phyloP scores from a whole-genome alignment of 2,888 invertebrate genomes.

The Pollenia griseotomentosa region DNA sequence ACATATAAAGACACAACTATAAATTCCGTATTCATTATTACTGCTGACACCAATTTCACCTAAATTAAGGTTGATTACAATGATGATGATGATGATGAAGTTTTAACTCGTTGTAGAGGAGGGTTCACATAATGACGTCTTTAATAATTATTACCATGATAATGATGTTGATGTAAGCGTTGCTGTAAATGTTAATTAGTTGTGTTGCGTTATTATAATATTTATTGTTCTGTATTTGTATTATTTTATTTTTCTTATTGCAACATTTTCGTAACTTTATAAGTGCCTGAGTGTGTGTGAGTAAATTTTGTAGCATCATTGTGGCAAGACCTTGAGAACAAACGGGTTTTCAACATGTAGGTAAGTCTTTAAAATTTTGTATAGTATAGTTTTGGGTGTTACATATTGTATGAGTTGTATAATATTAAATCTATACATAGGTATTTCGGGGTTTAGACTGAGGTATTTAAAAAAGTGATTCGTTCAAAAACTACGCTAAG shows the following conservation, averaged over 20 bases:
- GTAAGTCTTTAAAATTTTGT: constrained; percentile 18
- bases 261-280: background rate
- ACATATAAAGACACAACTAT: background rate
- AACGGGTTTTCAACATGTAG: background rate
- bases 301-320: constrained; percentile 46
- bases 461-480: too few species aligned
- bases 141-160: constrained; percentile 11
- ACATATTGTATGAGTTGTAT: background rate
- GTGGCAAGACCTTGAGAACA: constrained; percentile 49
- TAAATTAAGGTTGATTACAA: constrained; percentile 57
- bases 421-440: too few species aligned
- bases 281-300: constrained; percentile 27
- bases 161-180: constrained; percentile 29
- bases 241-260: background rate
- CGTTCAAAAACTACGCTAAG: too few species aligned
- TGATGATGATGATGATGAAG: background rate
- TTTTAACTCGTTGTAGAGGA: background rate
- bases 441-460: too few species aligned
- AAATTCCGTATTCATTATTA: background rate
- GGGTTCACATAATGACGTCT: constrained; percentile 1
- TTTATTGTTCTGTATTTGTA: background rate
- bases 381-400: constrained; percentile 32
- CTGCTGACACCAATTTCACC: constrained; percentile 55
- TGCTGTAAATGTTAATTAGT: constrained; percentile 58
- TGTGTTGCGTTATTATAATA: constrained; percentile 38